Evolutionary conservation across 2,113 vertebrate species (phyloP).

Genomic region (Petroica traversi): DNA sequence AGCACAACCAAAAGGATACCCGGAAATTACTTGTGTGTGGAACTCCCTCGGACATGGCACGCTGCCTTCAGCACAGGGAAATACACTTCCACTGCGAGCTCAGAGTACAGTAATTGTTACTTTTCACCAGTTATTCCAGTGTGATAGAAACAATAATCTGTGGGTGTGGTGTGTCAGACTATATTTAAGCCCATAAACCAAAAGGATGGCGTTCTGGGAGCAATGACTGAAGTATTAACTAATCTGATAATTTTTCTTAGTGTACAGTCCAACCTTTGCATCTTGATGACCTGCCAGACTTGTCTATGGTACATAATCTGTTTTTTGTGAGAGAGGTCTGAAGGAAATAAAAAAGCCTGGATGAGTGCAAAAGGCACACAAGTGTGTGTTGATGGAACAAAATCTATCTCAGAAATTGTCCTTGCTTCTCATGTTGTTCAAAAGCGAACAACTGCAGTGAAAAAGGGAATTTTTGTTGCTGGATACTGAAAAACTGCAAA

Average conservation of each 20-base stretch:
- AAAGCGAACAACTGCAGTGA: neutral
- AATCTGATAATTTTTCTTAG: neutral
- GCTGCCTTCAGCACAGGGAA: neutral
- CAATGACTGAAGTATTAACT: neutral
- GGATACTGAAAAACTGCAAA: neutral
- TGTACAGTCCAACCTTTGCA: neutral
- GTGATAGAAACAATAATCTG: neutral
- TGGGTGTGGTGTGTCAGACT: neutral
- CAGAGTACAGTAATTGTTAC: neutral
- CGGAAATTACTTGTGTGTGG: neutral
- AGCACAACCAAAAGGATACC: neutral
- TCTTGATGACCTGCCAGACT: neutral
- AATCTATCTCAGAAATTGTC: neutral
- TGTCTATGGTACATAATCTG: neutral
- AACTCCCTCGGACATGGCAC: neutral
- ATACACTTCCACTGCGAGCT: neutral
- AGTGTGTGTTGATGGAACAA: neutral
- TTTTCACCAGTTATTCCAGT: neutral
- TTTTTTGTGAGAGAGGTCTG: neutral
- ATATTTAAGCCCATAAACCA: neutral
- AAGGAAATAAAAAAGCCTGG: neutral
- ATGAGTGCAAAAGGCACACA: neutral
- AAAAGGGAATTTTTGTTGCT: neutral
- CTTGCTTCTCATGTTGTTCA: neutral
- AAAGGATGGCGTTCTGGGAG: neutral